Percentiles rank a stretch among this genome's conserved stretches.
Conservation (phyloP, 2,797 vertebrate species). For the Bufotes viridis region DNA sequence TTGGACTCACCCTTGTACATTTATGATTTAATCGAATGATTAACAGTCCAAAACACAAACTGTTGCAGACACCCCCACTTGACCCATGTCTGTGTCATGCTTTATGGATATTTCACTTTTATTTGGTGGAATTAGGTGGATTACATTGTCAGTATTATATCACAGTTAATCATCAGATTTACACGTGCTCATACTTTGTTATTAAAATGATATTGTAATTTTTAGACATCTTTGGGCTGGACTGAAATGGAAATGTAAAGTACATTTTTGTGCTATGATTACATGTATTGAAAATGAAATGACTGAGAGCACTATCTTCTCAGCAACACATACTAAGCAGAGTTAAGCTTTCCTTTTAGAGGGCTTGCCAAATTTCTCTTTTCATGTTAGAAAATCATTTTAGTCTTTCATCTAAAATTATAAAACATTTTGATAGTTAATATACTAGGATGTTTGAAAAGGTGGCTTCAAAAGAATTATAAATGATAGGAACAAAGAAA, state of each 20-base stretch:
- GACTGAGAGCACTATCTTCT: background rate
- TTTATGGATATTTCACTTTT: background rate
- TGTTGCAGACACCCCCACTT: background rate
- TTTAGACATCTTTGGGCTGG: background rate
- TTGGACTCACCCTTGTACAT: too few species aligned
- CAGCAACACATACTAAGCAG: background rate
- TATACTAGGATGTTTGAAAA: constrained; percentile 2
- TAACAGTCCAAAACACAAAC: background rate
- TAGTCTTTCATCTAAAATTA: constrained; percentile 20
- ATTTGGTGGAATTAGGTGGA: background rate
- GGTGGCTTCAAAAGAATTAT: background rate
- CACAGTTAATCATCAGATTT: background rate
- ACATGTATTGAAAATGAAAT: background rate
- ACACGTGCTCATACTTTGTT: background rate
- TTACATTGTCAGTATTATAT: background rate
- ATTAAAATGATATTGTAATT: background rate
- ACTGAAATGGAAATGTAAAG: background rate
- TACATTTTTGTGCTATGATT: background rate
- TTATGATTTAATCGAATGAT: background rate
- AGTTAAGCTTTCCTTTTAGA: background rate
- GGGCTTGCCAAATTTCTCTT: constrained; percentile 4
- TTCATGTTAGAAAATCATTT: constrained; percentile 5
- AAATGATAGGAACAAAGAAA: background rate
- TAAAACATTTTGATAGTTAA: constrained; percentile 2
- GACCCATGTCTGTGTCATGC: too few species aligned